A percentile compares a stretch with the other conserved stretches of the same genome.
These are phyloP conservation scores for Heterodera carotae DNA, from an alignment of 1,140 invertebrate genomes.

Conservation along the genomic window DNA sequence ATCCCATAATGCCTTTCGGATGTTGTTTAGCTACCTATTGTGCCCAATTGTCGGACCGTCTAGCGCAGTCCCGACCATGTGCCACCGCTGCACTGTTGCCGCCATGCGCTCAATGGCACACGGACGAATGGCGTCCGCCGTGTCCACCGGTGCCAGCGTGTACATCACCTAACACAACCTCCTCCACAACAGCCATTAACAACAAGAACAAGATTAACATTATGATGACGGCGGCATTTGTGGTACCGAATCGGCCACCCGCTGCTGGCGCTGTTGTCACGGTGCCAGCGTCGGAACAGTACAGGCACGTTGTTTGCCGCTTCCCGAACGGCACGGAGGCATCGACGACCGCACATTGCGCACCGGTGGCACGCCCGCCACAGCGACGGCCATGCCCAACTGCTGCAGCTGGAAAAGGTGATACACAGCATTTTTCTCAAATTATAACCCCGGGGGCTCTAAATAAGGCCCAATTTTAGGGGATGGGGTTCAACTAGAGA, in stretches of 20 bases:
- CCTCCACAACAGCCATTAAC: not conserved
- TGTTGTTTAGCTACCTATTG: not conserved
- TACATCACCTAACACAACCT: not conserved
- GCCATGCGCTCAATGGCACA: conserved; percentile 39
- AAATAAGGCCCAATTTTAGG: too few relatives aligned
- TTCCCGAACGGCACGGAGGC: not conserved
- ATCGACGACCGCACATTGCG: conserved; percentile 51
- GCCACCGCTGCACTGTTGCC: conserved; percentile 41
- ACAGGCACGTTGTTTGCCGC: conserved; percentile 39
- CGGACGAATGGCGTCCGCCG: conserved; percentile 51
- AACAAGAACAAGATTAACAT: not conserved
- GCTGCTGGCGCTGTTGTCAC: not conserved
- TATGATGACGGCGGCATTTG: too few relatives aligned
- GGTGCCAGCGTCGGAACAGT: too few relatives aligned
- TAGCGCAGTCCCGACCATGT: not conserved
- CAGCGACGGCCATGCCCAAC: not conserved
- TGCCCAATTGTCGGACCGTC: not conserved
- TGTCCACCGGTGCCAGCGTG: conserved; percentile 29
- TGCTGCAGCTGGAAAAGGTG: too few relatives aligned
- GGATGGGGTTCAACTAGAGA: too few relatives aligned
- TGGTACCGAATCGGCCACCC: too few relatives aligned
- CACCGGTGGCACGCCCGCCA: conserved; percentile 22
- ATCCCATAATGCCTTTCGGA: conserved; percentile 37
- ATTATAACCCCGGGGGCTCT: too few relatives aligned
- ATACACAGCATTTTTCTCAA: too few relatives aligned